Evolutionary conservation across 2,888 invertebrate species (phyloP).

Genomic region (Onthophagus sagittarius): DNA sequence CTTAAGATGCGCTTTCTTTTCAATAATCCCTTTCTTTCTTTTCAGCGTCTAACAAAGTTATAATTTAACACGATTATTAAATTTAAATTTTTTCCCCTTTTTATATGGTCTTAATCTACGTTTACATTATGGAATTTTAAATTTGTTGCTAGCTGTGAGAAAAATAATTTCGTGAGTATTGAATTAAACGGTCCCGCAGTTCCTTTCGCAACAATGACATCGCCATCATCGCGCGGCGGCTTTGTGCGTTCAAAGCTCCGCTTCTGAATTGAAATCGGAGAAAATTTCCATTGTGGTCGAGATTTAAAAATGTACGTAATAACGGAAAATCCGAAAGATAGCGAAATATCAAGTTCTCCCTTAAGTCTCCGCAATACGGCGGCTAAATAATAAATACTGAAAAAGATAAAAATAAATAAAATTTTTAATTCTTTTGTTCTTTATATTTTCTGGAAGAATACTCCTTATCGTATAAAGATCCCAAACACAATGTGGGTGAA

Average conservation of each 20-base stretch:
- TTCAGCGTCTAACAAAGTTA: too few species aligned
- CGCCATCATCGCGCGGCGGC: background rate
- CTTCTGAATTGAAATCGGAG: background rate
- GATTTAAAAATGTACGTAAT: background rate
- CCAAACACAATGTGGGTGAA: background rate
- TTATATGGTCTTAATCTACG: too few species aligned
- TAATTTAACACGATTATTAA: too few species aligned
- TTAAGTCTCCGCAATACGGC: background rate
- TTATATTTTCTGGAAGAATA: background rate
- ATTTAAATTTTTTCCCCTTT: too few species aligned
- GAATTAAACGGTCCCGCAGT: background rate
- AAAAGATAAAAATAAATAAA: background rate
- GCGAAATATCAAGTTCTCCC: background rate
- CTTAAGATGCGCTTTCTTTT: background rate
- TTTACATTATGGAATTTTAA: background rate
- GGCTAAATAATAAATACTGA: background rate
- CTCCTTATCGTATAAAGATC: background rate
- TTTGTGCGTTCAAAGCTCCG: background rate
- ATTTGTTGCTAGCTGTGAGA: background rate
- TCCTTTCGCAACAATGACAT: background rate
- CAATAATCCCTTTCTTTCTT: background rate
- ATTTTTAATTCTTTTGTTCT: background rate
- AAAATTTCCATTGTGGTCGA: background rate
- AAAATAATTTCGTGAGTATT: background rate
- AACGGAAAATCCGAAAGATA: background rate